Percentiles rank a stretch among this genome's conserved stretches.
These are phyloP conservation scores for Hydriomena furcata DNA, from an alignment of 2,888 invertebrate species.

Conservation along the genomic window DNA sequence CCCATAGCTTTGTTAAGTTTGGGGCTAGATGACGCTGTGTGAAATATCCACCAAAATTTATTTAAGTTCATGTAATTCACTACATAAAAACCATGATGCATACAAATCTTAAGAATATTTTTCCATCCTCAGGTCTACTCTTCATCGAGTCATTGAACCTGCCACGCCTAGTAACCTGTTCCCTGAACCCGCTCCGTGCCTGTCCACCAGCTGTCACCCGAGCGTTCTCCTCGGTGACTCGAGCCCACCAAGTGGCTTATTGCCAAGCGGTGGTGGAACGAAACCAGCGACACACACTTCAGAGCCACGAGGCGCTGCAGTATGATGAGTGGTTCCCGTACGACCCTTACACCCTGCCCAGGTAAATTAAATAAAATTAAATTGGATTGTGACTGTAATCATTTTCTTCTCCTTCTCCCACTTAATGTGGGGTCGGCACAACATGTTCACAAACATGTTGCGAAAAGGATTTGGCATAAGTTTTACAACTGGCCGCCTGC, in stretches of 20 bases:
- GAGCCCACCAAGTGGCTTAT: conserved; percentile 94
- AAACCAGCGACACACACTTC: conserved; percentile 86
- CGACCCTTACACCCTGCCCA: conserved; percentile 91
- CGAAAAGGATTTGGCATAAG: no score
- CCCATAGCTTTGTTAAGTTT: no score
- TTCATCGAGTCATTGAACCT: conserved; percentile 93
- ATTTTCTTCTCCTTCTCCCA: no score
- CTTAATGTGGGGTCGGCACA: no score
- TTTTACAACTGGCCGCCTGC: no score
- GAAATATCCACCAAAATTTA: no score
- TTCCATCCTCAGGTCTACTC: conserved; percentile 85
- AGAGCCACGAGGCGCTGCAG: conserved; percentile 63
- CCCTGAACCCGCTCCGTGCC: conserved; percentile 93
- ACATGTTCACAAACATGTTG: no score
- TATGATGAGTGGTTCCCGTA: conserved; percentile 94
- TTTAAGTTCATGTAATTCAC: no score
- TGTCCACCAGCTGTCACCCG: conserved; percentile 91
- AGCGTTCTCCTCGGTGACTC: conserved; percentile 91
- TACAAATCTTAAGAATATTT: background rate
- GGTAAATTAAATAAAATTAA: no score
- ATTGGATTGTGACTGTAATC: no score
- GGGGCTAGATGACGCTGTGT: no score
- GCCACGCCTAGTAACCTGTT: conserved; percentile 92
- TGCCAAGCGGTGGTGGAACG: conserved; percentile 95
- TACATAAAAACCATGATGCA: no score